phyloP scores from a whole-genome alignment of 2,888 invertebrate species.

The Trichacis sp. region DNA sequence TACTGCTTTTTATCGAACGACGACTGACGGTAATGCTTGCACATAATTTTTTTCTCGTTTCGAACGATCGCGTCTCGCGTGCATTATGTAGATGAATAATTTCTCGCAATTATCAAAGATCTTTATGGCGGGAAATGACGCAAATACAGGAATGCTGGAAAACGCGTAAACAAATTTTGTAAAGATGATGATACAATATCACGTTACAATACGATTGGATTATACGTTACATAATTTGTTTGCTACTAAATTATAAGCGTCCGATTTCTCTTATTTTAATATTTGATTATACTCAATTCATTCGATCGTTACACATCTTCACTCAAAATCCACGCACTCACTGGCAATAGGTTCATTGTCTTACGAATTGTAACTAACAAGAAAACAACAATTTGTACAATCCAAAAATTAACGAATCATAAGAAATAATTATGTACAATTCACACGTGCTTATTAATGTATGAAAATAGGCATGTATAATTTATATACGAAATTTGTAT shows the following conservation, averaged over 20 bases:
- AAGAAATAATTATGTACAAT: background rate
- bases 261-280: constrained; percentile 51
- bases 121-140: constrained; percentile 58
- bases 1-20: background rate
- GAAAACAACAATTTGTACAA: constrained; percentile 1
- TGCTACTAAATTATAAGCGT: constrained; percentile 64
- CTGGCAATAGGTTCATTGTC: background rate
- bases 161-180: constrained; percentile 51
- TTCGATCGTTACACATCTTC: constrained; percentile 28
- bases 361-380: background rate
- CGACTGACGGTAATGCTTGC: background rate
- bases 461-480: background rate
- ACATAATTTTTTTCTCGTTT: constrained; percentile 2
- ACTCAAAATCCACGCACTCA: constrained; percentile 2
- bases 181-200: constrained; percentile 58
- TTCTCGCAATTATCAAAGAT: constrained; percentile 51
- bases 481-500: background rate
- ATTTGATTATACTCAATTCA: too few relatives aligned
- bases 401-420: background rate
- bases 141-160: constrained; percentile 50
- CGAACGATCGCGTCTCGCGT: constrained; percentile 11
- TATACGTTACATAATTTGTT: constrained; percentile 62
- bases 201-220: constrained; percentile 63
- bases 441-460: background rate
- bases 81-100: constrained; percentile 21